Percentiles rank a stretch among this genome's conserved stretches.
Evolutionary conservation across 2,888 invertebrate genomes (phyloP).

Genomic region (Pristionchus maxplancki): DNA sequence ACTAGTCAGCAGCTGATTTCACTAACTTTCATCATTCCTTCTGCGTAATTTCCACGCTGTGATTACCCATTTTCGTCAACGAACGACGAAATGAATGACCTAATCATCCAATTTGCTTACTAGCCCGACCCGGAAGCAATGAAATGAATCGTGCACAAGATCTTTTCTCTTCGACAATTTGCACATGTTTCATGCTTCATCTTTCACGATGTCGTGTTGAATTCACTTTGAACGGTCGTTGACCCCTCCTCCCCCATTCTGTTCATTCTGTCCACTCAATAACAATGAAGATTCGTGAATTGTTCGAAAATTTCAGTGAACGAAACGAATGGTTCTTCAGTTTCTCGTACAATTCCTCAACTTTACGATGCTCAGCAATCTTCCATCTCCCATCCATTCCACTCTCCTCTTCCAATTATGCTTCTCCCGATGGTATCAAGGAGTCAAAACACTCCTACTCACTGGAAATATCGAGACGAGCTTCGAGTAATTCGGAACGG

Average conservation of each 20-base stretch:
- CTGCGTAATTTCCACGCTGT: not conserved
- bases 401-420: not conserved
- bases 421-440: not conserved
- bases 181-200: not conserved
- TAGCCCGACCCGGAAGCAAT: not conserved
- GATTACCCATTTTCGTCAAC: not conserved
- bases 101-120: not conserved
- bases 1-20: not conserved
- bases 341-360: not conserved
- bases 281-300: too few species aligned
- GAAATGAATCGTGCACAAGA: not conserved
- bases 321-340: not conserved
- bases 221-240: not conserved
- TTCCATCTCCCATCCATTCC: not conserved
- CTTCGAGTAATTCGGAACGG: not conserved
- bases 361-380: not conserved
- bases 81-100: not conserved
- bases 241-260: not conserved
- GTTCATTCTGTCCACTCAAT: too few species aligned
- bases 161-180: not conserved
- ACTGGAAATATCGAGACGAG: not conserved
- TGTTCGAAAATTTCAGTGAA: not conserved
- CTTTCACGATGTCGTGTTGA: not conserved
- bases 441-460: not conserved
- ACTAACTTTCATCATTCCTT: not conserved